Percentiles rank a stretch among this genome's conserved stretches.
phyloP scores from a whole-genome alignment of 2,888 invertebrate genomes.

The Brenthis ino region DNA sequence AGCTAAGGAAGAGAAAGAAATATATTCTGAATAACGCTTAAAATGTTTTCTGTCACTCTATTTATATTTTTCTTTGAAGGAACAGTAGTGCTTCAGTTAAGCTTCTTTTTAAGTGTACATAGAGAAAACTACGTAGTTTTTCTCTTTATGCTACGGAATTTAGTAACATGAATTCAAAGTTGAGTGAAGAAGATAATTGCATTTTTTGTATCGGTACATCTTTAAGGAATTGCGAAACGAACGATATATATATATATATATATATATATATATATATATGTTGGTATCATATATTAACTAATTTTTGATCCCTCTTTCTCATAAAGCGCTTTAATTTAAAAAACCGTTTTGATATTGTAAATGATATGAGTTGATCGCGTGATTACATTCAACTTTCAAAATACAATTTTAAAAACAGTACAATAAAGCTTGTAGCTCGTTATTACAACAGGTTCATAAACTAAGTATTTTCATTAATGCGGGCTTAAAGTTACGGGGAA shows the following conservation, averaged over 20 bases:
- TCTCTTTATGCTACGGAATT: conserved; percentile 27
- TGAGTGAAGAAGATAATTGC: conserved; percentile 34
- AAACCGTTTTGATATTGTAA: not conserved
- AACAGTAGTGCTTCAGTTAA: conserved; percentile 24
- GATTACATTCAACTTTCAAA: not conserved
- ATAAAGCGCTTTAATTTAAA: not conserved
- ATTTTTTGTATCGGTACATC: conserved; percentile 31
- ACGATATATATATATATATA: too few relatives aligned
- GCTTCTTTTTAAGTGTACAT: conserved; percentile 27
- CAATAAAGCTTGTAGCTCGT: conserved; percentile 7
- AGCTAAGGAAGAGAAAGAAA: not conserved
- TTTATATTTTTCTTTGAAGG: conserved; percentile 30
- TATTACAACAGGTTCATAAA: conserved; percentile 4
- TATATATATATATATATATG: too few relatives aligned
- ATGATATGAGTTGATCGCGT: not conserved
- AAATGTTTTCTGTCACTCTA: conserved; percentile 14
- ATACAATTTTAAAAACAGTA: not conserved
- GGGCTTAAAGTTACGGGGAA: not conserved
- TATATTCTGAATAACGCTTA: conserved; percentile 8
- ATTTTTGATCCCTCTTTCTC: not conserved
- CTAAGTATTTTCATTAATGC: not conserved
- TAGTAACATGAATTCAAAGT: conserved; percentile 31
- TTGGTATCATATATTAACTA: conserved; percentile 12
- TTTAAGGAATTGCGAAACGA: conserved; percentile 25
- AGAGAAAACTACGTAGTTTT: conserved; percentile 32